Evolutionary conservation across 2,888 invertebrate genomes (phyloP), one percentile per base, ranked within the genome.

Genomic region (Lasioglossum morio): DNA sequence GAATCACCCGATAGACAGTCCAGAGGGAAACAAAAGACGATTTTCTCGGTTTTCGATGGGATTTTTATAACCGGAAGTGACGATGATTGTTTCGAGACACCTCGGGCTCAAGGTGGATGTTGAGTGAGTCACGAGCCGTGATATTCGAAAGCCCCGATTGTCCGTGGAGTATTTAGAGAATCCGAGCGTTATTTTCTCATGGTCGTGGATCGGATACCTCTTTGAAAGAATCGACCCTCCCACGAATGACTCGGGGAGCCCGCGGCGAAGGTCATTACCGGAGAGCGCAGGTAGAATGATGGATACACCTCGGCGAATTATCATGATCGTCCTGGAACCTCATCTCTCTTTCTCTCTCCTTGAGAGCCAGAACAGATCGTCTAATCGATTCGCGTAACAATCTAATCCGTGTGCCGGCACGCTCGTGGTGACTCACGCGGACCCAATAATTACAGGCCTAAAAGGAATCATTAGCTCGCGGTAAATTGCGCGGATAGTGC

Each of bases 231-330:
- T 88, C 88, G 89, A 91, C 90, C 92, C 92, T 92, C 93, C 92
- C 92, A 92, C 92, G 92, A 91, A 89, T 92, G 89, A 84, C 82
- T 81, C 86, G 66, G 16, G 16, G 88, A 80, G 87, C 90, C 90
- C 77, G 70, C 40, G 91, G 86, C 86, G 80, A 85, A 82, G 85
- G 88, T 86, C 89, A 84, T 91, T 88, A 91, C 82, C 48, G 78
- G 30, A 63, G 63, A 30, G 63, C 63, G 83, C 89, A 90, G 91
- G 87, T 90, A 88, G 84, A 84, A 84, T 72, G 88, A 91, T 84
- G 77, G 84, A 86, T 76, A 69, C 23, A 90, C 87, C 87, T 74
- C 75, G 85, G 82, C 82, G 89, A 92, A 93, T 93, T 92, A 93
- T 92, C 93, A 84, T 87, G 92, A 92, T 93, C 91, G 88, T 74